phyloP scores from a whole-genome alignment of 2,113 vertebrate genomes.

The Rhabdornis inornatus region DNA sequence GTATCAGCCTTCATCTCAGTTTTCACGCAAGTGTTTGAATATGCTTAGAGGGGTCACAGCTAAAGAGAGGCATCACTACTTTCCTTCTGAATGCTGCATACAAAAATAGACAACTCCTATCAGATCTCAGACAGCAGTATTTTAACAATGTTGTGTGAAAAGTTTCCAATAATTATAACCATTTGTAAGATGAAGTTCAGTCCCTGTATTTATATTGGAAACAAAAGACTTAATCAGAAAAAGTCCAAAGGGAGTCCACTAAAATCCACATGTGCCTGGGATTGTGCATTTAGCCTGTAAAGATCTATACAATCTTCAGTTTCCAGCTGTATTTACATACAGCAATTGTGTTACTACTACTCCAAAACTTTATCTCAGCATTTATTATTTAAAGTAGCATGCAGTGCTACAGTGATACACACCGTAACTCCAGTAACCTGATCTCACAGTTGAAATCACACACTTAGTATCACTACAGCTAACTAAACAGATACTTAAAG shows the following conservation, averaged over 20 bases:
- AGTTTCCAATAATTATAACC: neutral
- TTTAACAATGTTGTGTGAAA: neutral
- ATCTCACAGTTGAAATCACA: neutral
- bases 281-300: neutral
- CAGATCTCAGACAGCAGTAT: neutral
- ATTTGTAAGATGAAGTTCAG: neutral
- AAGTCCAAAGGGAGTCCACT: neutral
- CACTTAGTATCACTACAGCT: neutral
- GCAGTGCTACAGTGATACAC: neutral
- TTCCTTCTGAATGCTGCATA: neutral
- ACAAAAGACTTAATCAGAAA: neutral
- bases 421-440: neutral
- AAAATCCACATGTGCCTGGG: neutral
- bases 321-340: neutral
- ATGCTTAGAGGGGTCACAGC: neutral
- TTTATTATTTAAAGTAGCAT: neutral
- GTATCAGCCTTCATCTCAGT: neutral
- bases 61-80: neutral
- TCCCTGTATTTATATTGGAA: neutral
- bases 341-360: neutral
- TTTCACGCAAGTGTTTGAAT: neutral
- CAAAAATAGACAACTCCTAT: neutral
- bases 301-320: neutral
- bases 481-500: neutral
- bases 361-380: neutral